Base-by-base conservation (phyloP, 2,888 invertebrate genomes). In the Athripsodes cinereus region DNA sequence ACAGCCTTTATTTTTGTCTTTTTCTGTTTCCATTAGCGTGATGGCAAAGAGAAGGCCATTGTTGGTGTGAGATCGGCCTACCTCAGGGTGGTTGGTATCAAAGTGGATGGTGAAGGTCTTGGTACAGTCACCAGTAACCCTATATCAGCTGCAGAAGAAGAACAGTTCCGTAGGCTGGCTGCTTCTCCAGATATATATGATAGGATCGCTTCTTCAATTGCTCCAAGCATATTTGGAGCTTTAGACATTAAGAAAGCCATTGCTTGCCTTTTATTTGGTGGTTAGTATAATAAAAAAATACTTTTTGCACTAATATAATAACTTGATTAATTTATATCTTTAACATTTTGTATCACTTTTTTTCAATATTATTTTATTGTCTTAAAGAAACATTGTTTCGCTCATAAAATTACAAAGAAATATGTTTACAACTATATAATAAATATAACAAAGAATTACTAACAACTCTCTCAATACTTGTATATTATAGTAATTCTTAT, bases 231-330 rank as follows among this genome's bases (percentile, higher is more conserved):
- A 64, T 99, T 86, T 71, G 99, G 99, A 0, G 90, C 88, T 19
- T 71, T 78, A 1, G 98, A 99, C 71, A 96, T 99, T 66, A 99
- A 99, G 73, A 98, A 95, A 73, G 94, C 98, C 2, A 94, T 99
- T 57, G 91, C 96, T 11, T 92, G 95, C 68, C 79, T 99, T 61
- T 76, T 99, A 40, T 97, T 99, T 78, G 97, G 97, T 66, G 99
- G 92, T 78, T 10, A 20, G 47, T 47, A 47, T 6, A 47, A 40
- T n/a, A n/a, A n/a, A n/a, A n/a, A n/a, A n/a, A n/a, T n/a, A n/a
- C n/a, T n/a, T n/a, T n/a, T n/a, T n/a, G n/a, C n/a, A n/a, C n/a
- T n/a, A n/a, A n/a, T n/a, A n/a, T n/a, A n/a, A n/a, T n/a, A n/a
- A n/a, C n/a, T n/a, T n/a, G n/a, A n/a, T n/a, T n/a, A n/a, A n/a